A percentile compares a stretch with the other conserved stretches of the same genome.
phyloP scores from a whole-genome alignment of 2,797 vertebrate species.

The Mareca penelope region DNA sequence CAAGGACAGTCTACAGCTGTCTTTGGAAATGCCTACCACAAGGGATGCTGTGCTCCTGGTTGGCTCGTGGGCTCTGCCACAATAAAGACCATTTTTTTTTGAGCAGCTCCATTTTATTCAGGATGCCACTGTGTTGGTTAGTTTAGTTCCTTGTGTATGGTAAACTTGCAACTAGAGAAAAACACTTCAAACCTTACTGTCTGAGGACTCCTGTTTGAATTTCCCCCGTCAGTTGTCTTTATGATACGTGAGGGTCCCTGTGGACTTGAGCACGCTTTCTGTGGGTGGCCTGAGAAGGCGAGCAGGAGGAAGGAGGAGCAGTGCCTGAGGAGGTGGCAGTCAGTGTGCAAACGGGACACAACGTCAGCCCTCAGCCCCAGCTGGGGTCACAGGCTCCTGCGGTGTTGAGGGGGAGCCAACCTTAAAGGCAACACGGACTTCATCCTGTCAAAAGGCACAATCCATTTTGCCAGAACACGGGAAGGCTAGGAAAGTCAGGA shows the following conservation, averaged over 20 bases:
- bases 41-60: not conserved
- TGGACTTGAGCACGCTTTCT: not conserved
- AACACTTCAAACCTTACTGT: not conserved
- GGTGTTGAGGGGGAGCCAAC: not conserved
- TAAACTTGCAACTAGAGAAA: not conserved
- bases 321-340: not conserved
- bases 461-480: not conserved
- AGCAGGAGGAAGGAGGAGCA: not conserved
- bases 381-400: not conserved
- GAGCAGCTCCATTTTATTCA: not conserved
- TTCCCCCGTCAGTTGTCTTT: not conserved
- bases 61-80: not conserved
- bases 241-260: fast-evolving
- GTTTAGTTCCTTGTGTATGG: not conserved
- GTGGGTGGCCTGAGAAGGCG: not conserved
- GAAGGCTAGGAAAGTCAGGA: not conserved
- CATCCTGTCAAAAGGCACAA: not conserved
- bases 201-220: not conserved
- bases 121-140: not conserved
- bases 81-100: not conserved
- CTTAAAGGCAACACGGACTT: not conserved
- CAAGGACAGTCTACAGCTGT: not conserved
- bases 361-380: not conserved
- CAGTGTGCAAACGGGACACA: not conserved
- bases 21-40: not conserved